Evolutionary conservation across 2,113 vertebrate species (phyloP).

Genomic region (Entomyzon cyanotis): DNA sequence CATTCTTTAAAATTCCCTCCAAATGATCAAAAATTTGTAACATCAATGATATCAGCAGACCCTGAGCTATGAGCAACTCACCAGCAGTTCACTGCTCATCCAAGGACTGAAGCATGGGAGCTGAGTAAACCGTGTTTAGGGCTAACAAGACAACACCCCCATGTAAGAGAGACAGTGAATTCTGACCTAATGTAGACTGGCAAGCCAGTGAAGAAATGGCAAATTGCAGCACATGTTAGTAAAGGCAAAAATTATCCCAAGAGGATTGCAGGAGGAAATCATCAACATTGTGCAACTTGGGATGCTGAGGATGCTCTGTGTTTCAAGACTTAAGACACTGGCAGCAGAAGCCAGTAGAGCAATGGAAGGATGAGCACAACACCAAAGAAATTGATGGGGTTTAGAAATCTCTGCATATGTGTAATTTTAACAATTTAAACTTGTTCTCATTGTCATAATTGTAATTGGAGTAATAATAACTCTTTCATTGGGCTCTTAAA

Average conservation of each 20-base stretch:
- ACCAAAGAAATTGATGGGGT: background rate
- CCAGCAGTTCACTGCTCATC: background rate
- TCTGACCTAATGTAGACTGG: background rate
- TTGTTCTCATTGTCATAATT: background rate
- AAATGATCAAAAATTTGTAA: background rate
- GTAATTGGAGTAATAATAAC: background rate
- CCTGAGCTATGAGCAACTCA: background rate
- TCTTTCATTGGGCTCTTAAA: background rate
- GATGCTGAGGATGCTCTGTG: background rate
- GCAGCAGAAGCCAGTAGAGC: background rate
- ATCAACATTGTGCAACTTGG: fast-evolving
- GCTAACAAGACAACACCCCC: background rate
- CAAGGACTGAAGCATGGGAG: background rate
- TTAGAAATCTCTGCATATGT: background rate
- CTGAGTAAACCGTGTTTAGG: background rate
- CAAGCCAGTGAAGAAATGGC: background rate
- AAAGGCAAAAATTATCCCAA: background rate
- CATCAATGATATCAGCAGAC: background rate
- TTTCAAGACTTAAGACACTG: background rate
- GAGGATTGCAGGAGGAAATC: background rate
- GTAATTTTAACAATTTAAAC: background rate
- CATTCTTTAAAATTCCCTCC: background rate
- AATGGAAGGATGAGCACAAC: background rate
- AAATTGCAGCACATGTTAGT: background rate
- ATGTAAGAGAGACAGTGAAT: too few species aligned